Evolutionary conservation across 2,113 vertebrate genomes (phyloP), one percentile per base, ranked within the genome.

Genomic region (Muntiacus reevesi): DNA sequence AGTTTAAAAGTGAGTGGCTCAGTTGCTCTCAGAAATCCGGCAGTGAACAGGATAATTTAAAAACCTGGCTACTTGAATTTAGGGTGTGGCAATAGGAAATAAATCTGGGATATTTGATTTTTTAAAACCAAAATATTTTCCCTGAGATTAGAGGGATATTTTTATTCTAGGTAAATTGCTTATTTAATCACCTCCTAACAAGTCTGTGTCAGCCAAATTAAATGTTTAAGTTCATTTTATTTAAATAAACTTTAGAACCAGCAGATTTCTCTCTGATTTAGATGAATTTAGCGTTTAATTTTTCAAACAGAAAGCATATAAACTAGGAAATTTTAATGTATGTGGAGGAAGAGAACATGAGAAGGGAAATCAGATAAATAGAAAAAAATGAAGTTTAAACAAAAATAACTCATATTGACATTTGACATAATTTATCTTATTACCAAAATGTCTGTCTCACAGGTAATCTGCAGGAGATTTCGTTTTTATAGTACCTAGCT

Each of bases 101-200:
- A 96, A 92, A 91, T 88, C 36, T 88, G 25, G 7, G 90, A 76
- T 82, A 92, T 78, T 96, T 95, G 17, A 87, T 89, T 83, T 96
- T 90, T 95, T 92, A n/a, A 62, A 19, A 47, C 30, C 74, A 90
- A 97, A 98, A 87, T 96, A 92, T 86, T 97, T 97, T 94, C 30
- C 43, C 43, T 91, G 71, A 23, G 19, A 11, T 89, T 88, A 33
- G 4, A 89, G 15, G 36, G 27, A 67, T 81, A 27, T 92, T 96
- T 97, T 94, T 43, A 85, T 95, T 98, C 36, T 92, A 92, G 97
- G 78, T 62, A 97, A 91, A 94, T 67, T 84, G 2, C 92, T 96
- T 95, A 85, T 54, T 87, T 93, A 78, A 33, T 78, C 43, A 62
- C 17, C 60, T 93, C 74, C 33, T 94, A 84, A 59, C 28, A 92